A percentile compares a stretch with the other conserved stretches of the same genome.
These are phyloP conservation scores for Nymphalis c-album DNA, from an alignment of 2,888 invertebrate species.

Conservation along the genomic window DNA sequence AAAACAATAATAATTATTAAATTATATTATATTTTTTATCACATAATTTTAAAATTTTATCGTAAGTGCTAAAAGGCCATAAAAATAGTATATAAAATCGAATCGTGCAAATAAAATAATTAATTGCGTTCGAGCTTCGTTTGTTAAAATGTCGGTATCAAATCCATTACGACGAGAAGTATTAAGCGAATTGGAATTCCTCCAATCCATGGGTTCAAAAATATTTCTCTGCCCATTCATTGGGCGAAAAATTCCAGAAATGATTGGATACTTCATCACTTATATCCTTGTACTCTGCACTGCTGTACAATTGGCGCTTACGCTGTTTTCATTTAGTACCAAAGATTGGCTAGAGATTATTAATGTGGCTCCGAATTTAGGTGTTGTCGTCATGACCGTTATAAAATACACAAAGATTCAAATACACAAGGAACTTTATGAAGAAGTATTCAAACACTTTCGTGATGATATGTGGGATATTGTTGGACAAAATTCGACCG, in stretches of 20 bases:
- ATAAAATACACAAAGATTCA: slow-evolving; percentile 60
- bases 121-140: neutral
- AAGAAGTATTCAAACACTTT: slow-evolving; percentile 57
- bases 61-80: neutral
- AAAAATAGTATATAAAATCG: neutral
- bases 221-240: slow-evolving; percentile 61
- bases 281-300: slow-evolving; percentile 51
- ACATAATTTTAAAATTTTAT: neutral
- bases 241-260: slow-evolving; percentile 46
- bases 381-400: slow-evolving; percentile 58
- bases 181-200: slow-evolving; percentile 51
- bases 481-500: slow-evolving; percentile 43
- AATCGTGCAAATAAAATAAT: slow-evolving; percentile 2
- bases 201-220: slow-evolving; percentile 51
- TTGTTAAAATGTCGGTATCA: slow-evolving; percentile 39
- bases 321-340: slow-evolving; percentile 51
- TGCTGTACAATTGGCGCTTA: slow-evolving; percentile 52
- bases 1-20: neutral
- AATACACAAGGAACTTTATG: slow-evolving; percentile 50
- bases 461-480: slow-evolving; percentile 54
- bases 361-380: slow-evolving; percentile 66
- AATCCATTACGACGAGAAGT: slow-evolving; percentile 46
- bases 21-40: neutral
- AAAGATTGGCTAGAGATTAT: slow-evolving; percentile 61
- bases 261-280: slow-evolving; percentile 47